Evolutionary conservation across 2,113 vertebrate genomes (phyloP), one percentile per base, ranked within the genome.

Genomic region (Periophthalmus modestus): DNA sequence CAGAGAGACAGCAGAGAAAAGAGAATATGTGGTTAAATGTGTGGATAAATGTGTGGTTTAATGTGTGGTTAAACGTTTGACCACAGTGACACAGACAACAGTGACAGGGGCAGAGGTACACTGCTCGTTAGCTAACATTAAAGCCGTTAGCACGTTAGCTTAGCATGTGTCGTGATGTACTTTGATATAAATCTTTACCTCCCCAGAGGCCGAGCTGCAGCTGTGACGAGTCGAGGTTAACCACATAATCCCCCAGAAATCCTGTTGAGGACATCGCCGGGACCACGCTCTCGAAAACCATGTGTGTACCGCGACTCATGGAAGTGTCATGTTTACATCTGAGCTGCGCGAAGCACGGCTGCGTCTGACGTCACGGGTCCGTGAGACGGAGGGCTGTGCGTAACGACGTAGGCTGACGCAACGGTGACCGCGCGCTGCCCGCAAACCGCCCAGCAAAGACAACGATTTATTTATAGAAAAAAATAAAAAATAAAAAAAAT

Each of bases 221-320:
- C 92, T 99, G 97, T 13, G 97, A 99, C 85, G 93, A 93, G 92
- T 99, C 97, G 75, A 98, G 90, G 90, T 98, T 96, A 90, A 96
- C 97, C 83, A 99, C 97, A 68, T 98, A 99, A 86, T 98, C 97
- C n/a, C 96, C 96, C 47, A 99, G 89, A 78, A 98, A 97, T n/a
- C 3, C 96, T 94, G 84, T 99, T 99, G 80, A 99, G 88, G 72
- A 99, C 95, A 71, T 99, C 97, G 55, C 96, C 66, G n/a, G n/a
- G n/a, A 98, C 96, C 88, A 99, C 13, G 58, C 96, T 97, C 90
- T 99, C 96, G 87, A 99, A 98, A 71, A 98, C 96, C 97, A 98
- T 98, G 28, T 82, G n/a, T 94, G 77, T 15, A 69, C 77, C 61
- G 11, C 72, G 36, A 73, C 55, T 90, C 86, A 92, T 80, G 74